Percentiles rank a stretch among this genome's conserved stretches.
These are phyloP conservation scores for Colaptes auratus DNA, from an alignment of 2,113 vertebrate genomes.

Conservation along the genomic window DNA sequence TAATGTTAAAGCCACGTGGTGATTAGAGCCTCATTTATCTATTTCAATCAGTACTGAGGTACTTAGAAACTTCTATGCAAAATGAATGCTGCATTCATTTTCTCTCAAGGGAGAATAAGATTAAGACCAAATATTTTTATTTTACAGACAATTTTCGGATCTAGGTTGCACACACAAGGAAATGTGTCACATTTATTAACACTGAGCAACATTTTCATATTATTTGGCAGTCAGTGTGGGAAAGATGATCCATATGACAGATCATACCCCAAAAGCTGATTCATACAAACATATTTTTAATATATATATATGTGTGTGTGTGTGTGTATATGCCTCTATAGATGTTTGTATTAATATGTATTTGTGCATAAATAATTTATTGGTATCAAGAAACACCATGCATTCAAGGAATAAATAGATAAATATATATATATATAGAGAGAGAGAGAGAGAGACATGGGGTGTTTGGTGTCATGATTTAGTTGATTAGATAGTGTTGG, in stretches of 20 bases:
- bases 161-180: neutral
- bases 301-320: neutral
- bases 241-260: neutral
- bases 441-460: too few relatives aligned
- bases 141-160: neutral
- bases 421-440: too few relatives aligned
- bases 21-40: neutral
- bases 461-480: too few relatives aligned
- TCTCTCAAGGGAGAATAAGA: neutral
- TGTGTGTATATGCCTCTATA: neutral
- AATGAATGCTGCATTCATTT: neutral
- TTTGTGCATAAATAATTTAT: neutral
- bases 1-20: neutral
- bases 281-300: neutral
- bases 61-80: neutral
- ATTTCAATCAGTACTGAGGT: neutral
- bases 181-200: neutral
- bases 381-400: neutral
- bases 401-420: neutral
- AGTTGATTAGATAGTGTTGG: too few relatives aligned
- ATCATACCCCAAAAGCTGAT: neutral
- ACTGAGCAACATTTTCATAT: neutral
- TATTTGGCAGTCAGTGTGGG: neutral
- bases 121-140: neutral
- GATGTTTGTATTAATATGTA: neutral